Conservation (phyloP, 2,113 vertebrate species). For the Tamias sibiricus region DNA sequence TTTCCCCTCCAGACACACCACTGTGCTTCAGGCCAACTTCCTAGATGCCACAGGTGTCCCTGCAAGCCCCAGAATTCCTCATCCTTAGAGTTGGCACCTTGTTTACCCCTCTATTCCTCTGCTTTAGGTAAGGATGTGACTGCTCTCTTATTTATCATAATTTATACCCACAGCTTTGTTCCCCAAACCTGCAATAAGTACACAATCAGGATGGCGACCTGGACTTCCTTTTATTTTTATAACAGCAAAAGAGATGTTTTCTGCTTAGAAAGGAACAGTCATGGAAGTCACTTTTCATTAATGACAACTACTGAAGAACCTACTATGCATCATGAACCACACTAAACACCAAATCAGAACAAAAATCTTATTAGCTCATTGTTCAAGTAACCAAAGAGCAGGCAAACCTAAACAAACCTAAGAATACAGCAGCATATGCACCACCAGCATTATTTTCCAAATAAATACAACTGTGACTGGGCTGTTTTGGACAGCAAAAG, state of each 20-base stretch:
- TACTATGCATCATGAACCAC: background rate
- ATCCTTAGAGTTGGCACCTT: too few species aligned
- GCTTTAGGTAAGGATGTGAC: background rate
- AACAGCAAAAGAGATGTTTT: background rate
- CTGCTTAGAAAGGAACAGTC: background rate
- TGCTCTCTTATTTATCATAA: background rate
- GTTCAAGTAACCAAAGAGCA: background rate
- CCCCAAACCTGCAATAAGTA: background rate
- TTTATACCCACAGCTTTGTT: background rate
- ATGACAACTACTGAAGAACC: background rate
- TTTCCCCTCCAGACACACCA: background rate
- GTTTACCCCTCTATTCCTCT: background rate
- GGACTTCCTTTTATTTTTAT: background rate
- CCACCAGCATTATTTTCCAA: background rate
- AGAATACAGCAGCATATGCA: accelerated
- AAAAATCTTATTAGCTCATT: background rate
- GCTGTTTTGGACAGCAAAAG: background rate
- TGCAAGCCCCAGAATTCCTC: background rate
- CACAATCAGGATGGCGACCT: background rate
- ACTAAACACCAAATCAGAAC: accelerated
- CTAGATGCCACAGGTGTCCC: accelerated
- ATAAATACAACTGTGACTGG: accelerated
- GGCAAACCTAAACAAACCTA: background rate
- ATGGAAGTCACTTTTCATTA: background rate
- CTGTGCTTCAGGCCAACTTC: background rate